Conservation (phyloP, 2,113 vertebrate species). For the Gobio gobio region DNA sequence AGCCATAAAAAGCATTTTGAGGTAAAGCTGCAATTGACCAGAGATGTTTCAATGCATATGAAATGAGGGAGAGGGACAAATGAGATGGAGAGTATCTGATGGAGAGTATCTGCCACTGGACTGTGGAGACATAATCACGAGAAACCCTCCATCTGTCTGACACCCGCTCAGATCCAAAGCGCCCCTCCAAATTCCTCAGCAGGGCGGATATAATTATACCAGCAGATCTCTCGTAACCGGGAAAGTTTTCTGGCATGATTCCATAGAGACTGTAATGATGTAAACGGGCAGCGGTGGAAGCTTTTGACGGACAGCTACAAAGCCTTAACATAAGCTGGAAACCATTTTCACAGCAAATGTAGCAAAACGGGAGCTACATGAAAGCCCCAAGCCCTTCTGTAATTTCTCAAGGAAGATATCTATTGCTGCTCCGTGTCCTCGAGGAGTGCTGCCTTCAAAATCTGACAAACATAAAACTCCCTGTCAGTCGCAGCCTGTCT, state of each 20-base stretch:
- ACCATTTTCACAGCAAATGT: not conserved
- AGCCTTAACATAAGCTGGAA: constrained; percentile 9
- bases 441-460: not conserved
- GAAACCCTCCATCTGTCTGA: constrained; percentile 1
- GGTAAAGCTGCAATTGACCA: not conserved
- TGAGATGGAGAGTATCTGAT: not conserved
- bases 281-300: not conserved
- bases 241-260: not conserved
- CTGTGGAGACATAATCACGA: not conserved
- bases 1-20: constrained; percentile 7
- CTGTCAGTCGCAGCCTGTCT: not conserved
- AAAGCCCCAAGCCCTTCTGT: constrained; percentile 8
- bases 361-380: not conserved
- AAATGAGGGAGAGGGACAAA: not conserved
- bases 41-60: constrained; percentile 22
- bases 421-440: not conserved
- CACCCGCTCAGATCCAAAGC: not conserved
- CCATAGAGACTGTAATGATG: not conserved
- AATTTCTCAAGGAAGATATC: not conserved
- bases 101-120: not conserved
- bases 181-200: not conserved
- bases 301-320: constrained; percentile 17
- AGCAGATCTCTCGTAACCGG: not conserved
- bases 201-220: not conserved
- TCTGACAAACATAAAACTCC: not conserved